Evolutionary conservation across 2,113 vertebrate genomes (phyloP), one percentile per base, ranked within the genome.

Genomic region (Acrocephalus kingi): DNA sequence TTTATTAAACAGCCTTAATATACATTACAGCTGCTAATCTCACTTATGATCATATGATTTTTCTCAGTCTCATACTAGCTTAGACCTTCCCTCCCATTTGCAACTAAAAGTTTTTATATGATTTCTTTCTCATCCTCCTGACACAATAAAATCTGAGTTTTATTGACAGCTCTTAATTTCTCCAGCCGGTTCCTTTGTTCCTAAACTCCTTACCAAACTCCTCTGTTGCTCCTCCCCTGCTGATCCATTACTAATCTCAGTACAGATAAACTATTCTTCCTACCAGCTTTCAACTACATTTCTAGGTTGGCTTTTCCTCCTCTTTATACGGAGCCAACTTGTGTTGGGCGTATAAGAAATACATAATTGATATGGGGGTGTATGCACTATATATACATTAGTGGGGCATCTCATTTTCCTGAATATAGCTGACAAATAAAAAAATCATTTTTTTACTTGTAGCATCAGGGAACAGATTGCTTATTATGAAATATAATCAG

Each of bases 401-500:
- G 30, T 73, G 35, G 76, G 82, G 22, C 83, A 82, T 88, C 78
- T 93, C 15, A 80, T 92, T 92, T 94, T 92, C 69, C 94, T 95
- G 76, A 89, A 63, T 73, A 82, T 46, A 90, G 51, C 62, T 93
- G 55, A 78, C 84, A 92, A 92, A 68, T 72, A 88, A 33, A 93
- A 93, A 90, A 88, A 88, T 76, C 8, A 78, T 49, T 84, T 84
- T 84, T 76, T 92, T 54, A 72, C 74, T 92, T 91, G 71, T n/a
- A 84, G 41, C 54, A 89, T 76, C 69, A 83, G 74, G 46, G 89
- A 93, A 91, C 91, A 92, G 82, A 87, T 83, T 96, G 93, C 66
- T 79, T 95, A 91, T 95, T 96, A 94, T 91, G 84, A 97, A 93
- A 89, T 76, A 43, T 33, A 76, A 85, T 86, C 82, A 93, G 63